Evolutionary conservation across 1,140 invertebrate genomes (phyloP), one percentile per base, ranked within the genome.

Genomic region (Plectrocnemia conspersa): DNA sequence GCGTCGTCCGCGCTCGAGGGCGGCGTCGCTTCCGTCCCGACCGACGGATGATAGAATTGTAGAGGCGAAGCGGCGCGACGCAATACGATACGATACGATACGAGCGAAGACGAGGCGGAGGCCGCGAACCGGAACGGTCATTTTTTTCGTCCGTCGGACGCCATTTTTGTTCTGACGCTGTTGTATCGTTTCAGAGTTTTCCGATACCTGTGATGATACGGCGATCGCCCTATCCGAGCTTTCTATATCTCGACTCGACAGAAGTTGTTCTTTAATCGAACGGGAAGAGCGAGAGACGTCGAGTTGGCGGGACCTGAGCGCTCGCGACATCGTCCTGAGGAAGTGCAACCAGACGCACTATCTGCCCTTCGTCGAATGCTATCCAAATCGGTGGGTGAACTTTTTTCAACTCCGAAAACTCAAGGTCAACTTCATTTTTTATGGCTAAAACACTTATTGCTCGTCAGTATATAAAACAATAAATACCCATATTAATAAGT

Each of bases 321-420:
- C 78, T 33, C 70, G 73, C 61, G 73, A 80, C 60, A 73, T 82
- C 64, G 78, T 86, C 47, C 68, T 86, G 42, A 70, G 76, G 61
- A 77, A 74, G 66, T 87, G 85, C 66, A 69, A 72, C 53, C 84
- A 86, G 68, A 68, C 64, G n/a, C 74, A 76, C 54, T 72, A 79
- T 21, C 59, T 82, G 52, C 64, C 67, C 40, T 86, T 86, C 70
- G 72, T 77, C 65, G 65, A 76, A 68, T 77, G 77, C 62, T 87
- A 83, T 70, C 70, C 79, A 44, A 66, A 78, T 58, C 66, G 72
- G 82, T 84, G 61, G 75, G 77, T 77, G 18, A 18, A 22, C 11
- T 45, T 27, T 27, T 41, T 19, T 41, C 16, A 29, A 4, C 25
- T n/a, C n/a, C n/a, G n/a, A n/a, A n/a, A n/a, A n/a, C n/a, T n/a